Conservation (phyloP, 2,113 vertebrate species). For the Sinocyclocheilus anophthalmus region DNA sequence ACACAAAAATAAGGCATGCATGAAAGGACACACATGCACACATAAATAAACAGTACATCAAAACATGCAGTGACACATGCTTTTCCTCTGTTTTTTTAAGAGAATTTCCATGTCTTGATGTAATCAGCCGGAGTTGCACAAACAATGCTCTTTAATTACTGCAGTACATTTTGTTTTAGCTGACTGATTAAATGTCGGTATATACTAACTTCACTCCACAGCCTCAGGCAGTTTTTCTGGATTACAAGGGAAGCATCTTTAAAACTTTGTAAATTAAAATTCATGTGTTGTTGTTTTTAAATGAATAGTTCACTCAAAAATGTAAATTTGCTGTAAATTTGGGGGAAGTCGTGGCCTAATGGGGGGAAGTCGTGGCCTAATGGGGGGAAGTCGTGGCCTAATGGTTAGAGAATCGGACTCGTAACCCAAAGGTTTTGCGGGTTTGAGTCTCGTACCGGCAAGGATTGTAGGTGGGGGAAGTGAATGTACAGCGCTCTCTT, state of each 20-base stretch:
- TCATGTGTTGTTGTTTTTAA: neutral
- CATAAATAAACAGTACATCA: neutral
- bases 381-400: too few relatives aligned
- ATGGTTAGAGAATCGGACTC: too few relatives aligned
- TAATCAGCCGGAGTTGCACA: constrained; percentile 12
- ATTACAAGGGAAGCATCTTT: neutral
- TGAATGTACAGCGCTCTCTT: too few relatives aligned
- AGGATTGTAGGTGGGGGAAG: too few relatives aligned
- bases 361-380: too few relatives aligned
- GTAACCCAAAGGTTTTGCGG: too few relatives aligned
- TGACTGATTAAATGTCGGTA: constrained; percentile 37
- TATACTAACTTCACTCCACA: constrained; percentile 4
- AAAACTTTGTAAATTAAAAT: neutral
- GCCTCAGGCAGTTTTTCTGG: neutral
- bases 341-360: too few relatives aligned
- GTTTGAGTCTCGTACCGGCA: too few relatives aligned
- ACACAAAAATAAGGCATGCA: neutral
- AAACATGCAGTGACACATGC: neutral
- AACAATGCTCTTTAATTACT: constrained; percentile 42
- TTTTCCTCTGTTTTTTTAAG: neutral
- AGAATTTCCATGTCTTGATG: neutral
- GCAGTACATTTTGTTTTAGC: constrained; percentile 19
- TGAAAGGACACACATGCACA: neutral
- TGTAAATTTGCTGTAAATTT: too few relatives aligned
- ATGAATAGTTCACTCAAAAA: too few relatives aligned